These are phyloP conservation scores for Eupsilia transversa DNA, from an alignment of 2,888 invertebrate species.

Conservation along the genomic window DNA sequence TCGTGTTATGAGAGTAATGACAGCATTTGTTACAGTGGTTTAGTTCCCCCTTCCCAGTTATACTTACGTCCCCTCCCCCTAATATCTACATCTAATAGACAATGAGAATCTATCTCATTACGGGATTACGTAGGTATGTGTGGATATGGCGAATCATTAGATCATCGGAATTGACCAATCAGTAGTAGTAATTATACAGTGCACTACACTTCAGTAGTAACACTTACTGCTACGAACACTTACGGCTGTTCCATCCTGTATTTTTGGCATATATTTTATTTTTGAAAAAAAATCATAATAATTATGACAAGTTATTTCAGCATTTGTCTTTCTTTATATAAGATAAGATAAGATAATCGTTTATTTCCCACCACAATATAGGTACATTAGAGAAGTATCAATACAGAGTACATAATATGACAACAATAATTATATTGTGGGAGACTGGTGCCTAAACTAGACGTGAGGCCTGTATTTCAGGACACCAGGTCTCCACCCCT, in stretches of 20 bases:
- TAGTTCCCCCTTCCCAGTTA: not conserved
- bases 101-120: constrained; percentile 41
- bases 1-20: constrained; percentile 52
- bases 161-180: not conserved
- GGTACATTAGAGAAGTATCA: too few relatives aligned
- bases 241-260: not conserved
- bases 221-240: too few relatives aligned
- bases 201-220: too few relatives aligned
- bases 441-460: too few relatives aligned
- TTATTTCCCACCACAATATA: too few relatives aligned
- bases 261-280: not conserved
- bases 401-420: too few relatives aligned
- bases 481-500: too few relatives aligned
- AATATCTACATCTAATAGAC: constrained; percentile 24
- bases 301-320: not conserved
- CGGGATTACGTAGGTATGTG: constrained; percentile 3
- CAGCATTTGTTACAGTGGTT: constrained; percentile 60
- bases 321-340: not conserved
- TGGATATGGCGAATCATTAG: constrained; percentile 1
- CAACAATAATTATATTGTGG: too few relatives aligned
- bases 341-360: too few relatives aligned
- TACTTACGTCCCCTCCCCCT: not conserved
- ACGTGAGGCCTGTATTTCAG: too few relatives aligned
- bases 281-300: not conserved
- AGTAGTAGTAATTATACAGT: not conserved